Conservation (phyloP, 2,888 invertebrate species). For the Coelogynopora nodosa region DNA sequence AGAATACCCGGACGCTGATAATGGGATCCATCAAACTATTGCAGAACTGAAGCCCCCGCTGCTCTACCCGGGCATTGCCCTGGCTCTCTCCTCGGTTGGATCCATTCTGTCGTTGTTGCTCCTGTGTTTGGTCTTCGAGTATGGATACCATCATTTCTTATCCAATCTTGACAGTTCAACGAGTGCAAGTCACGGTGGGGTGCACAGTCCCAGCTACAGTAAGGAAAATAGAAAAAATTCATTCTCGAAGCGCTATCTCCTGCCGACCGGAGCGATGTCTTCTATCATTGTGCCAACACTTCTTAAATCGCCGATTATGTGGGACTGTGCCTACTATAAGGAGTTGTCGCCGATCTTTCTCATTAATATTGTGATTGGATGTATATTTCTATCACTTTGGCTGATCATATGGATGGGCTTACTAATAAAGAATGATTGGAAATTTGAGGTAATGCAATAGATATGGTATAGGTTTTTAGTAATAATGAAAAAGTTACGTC, state of each 20-base stretch:
- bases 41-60: neutral
- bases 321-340: neutral
- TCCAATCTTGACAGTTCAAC: neutral
- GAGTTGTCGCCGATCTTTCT: neutral
- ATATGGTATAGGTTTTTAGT: neutral
- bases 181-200: neutral
- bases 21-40: neutral
- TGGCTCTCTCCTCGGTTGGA: neutral
- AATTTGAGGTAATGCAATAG: slow-evolving; percentile 23
- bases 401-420: neutral
- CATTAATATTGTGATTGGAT: neutral
- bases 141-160: slow-evolving; percentile 10
- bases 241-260: neutral
- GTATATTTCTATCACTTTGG: neutral
- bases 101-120: neutral
- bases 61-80: neutral
- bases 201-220: neutral
- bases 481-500: neutral
- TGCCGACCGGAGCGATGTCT: neutral
- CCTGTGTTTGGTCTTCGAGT: slow-evolving; percentile 27
- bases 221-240: neutral
- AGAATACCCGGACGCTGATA: neutral
- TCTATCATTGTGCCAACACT: neutral
- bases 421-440: slow-evolving; percentile 4
- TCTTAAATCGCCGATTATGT: neutral